A percentile compares a stretch with the other conserved stretches of the same genome.
Conservation (phyloP, 2,797 vertebrate genomes). For the Sarcoramphus papa region DNA sequence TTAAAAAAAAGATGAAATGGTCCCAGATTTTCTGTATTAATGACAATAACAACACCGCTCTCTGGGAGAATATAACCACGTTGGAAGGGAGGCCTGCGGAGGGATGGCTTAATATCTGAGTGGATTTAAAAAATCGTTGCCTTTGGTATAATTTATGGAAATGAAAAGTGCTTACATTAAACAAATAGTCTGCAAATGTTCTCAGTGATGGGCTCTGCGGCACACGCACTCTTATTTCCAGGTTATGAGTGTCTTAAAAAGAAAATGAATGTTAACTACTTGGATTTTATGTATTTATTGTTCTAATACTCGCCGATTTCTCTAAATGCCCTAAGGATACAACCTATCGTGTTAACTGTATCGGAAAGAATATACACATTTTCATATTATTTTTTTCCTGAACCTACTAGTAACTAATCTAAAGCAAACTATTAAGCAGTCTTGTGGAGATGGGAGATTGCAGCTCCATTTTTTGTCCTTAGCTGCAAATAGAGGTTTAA, state of each 20-base stretch:
- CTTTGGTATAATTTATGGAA: conserved; percentile 71
- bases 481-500: conserved; percentile 85
- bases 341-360: conserved; percentile 16
- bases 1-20: not conserved
- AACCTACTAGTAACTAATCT: conserved; percentile 43
- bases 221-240: conserved; percentile 25
- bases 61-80: conserved; percentile 6
- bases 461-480: conserved; percentile 75
- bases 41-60: conserved; percentile 11
- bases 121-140: conserved; percentile 67
- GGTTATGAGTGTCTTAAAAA: conserved; percentile 46
- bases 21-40: conserved; percentile 30
- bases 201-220: not conserved
- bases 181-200: conserved; percentile 46
- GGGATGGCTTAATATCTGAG: conserved; percentile 54
- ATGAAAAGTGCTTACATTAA: conserved; percentile 66
- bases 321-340: conserved; percentile 13
- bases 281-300: conserved; percentile 58
- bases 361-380: conserved; percentile 39
- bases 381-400: conserved; percentile 41
- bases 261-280: conserved; percentile 33
- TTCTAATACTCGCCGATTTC: conserved; percentile 31
- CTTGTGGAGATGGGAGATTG: conserved; percentile 69
- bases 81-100: conserved; percentile 27
- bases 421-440: conserved; percentile 68